Conservation (phyloP, 2,113 vertebrate genomes). For the Gadus macrocephalus region DNA sequence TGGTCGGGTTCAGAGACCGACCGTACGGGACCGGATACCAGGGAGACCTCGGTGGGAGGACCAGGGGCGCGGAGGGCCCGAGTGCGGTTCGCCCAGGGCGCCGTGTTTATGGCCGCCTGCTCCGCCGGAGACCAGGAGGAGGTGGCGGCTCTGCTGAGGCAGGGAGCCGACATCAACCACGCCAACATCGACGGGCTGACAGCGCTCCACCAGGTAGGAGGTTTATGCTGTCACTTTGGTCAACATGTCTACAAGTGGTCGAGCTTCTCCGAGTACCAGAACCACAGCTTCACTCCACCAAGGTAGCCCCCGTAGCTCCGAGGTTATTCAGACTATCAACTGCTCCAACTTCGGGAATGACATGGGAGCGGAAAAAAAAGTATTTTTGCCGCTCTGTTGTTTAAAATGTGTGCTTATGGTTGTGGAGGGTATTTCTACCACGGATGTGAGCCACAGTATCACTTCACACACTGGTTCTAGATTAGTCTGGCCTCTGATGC, state of each 20-base stretch:
- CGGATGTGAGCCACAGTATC: no score
- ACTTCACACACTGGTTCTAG: no score
- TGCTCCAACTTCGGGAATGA: no score
- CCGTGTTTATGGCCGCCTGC: constrained; percentile 83
- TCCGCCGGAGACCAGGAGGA: constrained; percentile 81
- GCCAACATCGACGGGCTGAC: constrained; percentile 81
- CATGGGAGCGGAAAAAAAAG: no score
- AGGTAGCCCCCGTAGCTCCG: no score
- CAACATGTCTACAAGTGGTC: neutral
- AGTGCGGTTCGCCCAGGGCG: constrained; percentile 79
- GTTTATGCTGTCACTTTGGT: neutral
- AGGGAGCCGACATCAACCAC: constrained; percentile 80
- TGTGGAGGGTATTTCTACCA: no score
- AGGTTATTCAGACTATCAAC: no score
- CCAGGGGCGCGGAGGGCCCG: constrained; percentile 57
- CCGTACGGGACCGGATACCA: constrained; percentile 51
- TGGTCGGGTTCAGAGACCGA: constrained; percentile 79
- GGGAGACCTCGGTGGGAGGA: constrained; percentile 9
- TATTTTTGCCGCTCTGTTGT: no score
- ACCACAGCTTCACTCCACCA: neutral
- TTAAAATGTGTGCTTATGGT: no score
- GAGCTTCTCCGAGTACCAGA: neutral
- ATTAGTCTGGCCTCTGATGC: no score
- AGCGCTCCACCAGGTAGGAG: constrained; percentile 76
- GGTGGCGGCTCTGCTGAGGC: constrained; percentile 73